phyloP scores from a whole-genome alignment of 2,113 vertebrate species.

The Herpetotheres cachinnans region DNA sequence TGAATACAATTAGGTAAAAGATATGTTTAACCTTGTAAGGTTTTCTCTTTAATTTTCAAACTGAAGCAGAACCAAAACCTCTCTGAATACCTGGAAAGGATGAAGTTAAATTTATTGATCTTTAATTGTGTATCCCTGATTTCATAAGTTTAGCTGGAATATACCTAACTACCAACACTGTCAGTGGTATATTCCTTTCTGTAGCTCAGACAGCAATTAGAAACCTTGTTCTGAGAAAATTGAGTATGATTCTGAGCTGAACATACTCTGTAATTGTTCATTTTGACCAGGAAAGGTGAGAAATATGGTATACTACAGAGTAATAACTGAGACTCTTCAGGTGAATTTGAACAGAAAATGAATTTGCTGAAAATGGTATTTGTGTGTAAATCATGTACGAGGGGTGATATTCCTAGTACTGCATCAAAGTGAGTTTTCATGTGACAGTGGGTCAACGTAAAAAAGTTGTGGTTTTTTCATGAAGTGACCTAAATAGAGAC shows the following conservation, averaged over 20 bases:
- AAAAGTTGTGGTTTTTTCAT: not conserved
- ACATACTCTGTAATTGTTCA: not conserved
- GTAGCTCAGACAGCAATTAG: not conserved
- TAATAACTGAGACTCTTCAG: not conserved
- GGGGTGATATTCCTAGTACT: not conserved
- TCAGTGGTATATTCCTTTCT: not conserved
- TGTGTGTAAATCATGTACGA: not conserved
- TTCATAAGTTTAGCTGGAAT: not conserved
- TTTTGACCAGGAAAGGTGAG: not conserved
- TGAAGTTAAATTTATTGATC: not conserved
- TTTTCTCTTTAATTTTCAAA: not conserved
- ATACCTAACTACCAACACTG: not conserved
- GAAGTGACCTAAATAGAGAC: fast-evolving
- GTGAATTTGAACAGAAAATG: not conserved
- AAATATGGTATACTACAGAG: not conserved
- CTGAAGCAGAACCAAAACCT: not conserved
- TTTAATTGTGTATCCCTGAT: not conserved
- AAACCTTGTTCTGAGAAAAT: not conserved
- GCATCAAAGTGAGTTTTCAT: not conserved
- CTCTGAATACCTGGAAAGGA: not conserved
- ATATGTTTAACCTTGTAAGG: not conserved
- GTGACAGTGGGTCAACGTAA: not conserved
- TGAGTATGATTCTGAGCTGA: not conserved
- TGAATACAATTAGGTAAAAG: not conserved
- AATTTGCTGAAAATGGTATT: not conserved